phyloP scores from a whole-genome alignment of 2,113 vertebrate species.

The Psammodynastes pulverulentus region DNA sequence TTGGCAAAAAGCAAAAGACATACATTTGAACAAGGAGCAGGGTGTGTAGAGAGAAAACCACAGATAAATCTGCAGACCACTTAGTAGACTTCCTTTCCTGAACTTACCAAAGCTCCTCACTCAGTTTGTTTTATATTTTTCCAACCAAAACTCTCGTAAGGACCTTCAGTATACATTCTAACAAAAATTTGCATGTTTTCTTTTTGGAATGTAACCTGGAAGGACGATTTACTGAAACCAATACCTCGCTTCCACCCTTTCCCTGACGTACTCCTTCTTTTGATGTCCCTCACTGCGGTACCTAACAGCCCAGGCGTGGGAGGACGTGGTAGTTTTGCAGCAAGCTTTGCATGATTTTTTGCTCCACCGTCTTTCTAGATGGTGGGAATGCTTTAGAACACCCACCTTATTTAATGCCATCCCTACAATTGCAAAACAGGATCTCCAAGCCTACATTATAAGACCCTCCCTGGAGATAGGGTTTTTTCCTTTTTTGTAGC shows the following conservation, averaged over 20 bases:
- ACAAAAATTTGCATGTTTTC: constrained; percentile 37
- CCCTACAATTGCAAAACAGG: not conserved
- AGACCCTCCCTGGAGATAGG: not conserved
- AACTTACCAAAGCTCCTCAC: not conserved
- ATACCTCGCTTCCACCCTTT: not conserved
- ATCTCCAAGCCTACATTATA: not conserved
- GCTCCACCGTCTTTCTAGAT: not conserved
- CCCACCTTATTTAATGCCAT: not conserved
- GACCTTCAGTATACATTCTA: constrained; percentile 32
- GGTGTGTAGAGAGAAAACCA: constrained; percentile 35
- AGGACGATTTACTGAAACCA: not conserved
- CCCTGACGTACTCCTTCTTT: not conserved
- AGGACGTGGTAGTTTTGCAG: not conserved
- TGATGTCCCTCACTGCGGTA: constrained; percentile 7
- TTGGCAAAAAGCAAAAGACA: not conserved
- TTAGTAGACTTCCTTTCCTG: constrained; percentile 16
- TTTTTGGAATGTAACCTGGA: not conserved
- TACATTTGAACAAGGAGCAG: constrained; percentile 15
- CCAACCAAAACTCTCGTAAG: constrained; percentile 29
- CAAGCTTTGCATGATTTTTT: not conserved
- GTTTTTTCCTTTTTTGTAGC: not conserved
- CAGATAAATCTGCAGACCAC: constrained; percentile 37
- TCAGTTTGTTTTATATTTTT: constrained; percentile 1
- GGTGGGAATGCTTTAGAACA: not conserved
- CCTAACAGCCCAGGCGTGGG: not conserved